phyloP scores from a whole-genome alignment of 2,888 invertebrate genomes.

The Aphidius colemani region DNA sequence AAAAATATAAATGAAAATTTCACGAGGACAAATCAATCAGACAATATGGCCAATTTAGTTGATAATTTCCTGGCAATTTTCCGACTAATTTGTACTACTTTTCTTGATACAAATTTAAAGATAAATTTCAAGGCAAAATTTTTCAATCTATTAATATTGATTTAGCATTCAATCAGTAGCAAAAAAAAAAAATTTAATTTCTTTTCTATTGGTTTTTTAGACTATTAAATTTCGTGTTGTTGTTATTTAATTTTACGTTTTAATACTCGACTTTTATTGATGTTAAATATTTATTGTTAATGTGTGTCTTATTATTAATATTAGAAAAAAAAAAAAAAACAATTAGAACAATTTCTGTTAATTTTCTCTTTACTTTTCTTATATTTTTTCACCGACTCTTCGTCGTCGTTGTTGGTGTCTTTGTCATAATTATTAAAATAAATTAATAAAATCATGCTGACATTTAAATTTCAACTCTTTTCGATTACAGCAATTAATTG shows the following conservation, averaged over 20 bases:
- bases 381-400: slow-evolving; percentile 30
- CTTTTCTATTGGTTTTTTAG: slow-evolving; percentile 1
- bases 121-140: too few relatives aligned
- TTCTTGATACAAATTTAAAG: background rate
- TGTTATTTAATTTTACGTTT: too few relatives aligned
- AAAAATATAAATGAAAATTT: background rate
- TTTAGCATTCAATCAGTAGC: background rate
- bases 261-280: background rate
- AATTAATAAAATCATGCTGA: slow-evolving; percentile 28
- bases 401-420: slow-evolving; percentile 2
- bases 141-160: background rate
- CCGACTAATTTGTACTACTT: background rate
- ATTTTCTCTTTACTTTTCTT: slow-evolving; percentile 20
- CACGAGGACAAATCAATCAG: background rate
- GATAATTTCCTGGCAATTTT: slow-evolving; percentile 21
- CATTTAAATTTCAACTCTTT: slow-evolving; percentile 9
- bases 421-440: slow-evolving; percentile 14
- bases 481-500: slow-evolving; percentile 23
- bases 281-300: background rate
- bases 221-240: background rate
- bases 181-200: background rate
- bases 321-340: background rate
- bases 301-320: background rate
- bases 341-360: slow-evolving; percentile 4
- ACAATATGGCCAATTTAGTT: slow-evolving; percentile 9